Evolutionary conservation across 2,797 vertebrate genomes (phyloP).

Genomic region (Miichthys miiuy): DNA sequence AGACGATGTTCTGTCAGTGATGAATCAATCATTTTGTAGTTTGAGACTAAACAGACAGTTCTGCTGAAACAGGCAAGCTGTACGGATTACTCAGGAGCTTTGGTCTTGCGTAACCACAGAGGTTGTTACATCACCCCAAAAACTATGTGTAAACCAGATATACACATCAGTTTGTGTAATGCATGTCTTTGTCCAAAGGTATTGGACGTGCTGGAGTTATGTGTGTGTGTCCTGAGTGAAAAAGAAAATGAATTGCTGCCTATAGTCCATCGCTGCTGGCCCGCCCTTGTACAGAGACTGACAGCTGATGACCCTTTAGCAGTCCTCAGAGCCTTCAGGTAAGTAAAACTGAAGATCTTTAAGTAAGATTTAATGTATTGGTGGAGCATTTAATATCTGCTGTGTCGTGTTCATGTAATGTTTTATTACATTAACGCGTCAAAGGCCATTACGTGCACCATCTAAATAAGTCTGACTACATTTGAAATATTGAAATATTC

Average conservation of each 20-base stretch:
- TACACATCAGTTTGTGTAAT: not conserved
- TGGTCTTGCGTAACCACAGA: not conserved
- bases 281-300: conserved; percentile 90
- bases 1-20: not conserved
- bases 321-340: conserved; percentile 93
- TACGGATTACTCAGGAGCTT: too few species aligned
- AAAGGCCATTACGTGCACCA: not conserved
- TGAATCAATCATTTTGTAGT: not conserved
- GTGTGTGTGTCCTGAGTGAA: conserved; percentile 86
- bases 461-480: not conserved
- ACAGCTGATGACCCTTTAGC: conserved; percentile 89
- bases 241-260: conserved; percentile 90
- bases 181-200: conserved; percentile 80
- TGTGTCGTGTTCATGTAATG: not conserved
- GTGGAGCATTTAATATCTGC: not conserved
- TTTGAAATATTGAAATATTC: not conserved
- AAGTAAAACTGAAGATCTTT: not conserved
- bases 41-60: not conserved
- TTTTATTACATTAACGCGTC: not conserved
- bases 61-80: not conserved
- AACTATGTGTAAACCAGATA: conserved; percentile 37
- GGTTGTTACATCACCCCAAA: not conserved
- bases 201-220: conserved; percentile 90
- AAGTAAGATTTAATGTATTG: not conserved
- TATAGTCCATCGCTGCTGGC: conserved; percentile 93